Percentiles rank a stretch among this genome's conserved stretches.
Evolutionary conservation across 2,113 vertebrate genomes (phyloP).

Genomic region (Cheirogaleus medius): DNA sequence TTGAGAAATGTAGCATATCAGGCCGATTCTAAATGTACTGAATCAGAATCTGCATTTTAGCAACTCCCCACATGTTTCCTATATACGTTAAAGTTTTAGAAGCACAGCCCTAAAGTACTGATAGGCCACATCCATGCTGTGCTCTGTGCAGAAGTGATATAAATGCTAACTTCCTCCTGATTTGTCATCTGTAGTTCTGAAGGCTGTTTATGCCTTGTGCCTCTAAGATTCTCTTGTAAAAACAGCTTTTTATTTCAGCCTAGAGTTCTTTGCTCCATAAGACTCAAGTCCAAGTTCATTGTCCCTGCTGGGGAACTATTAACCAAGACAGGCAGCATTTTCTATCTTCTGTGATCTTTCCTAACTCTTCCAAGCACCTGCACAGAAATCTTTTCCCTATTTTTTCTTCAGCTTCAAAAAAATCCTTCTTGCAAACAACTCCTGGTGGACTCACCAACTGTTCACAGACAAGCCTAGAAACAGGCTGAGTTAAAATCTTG

Average conservation of each 20-base stretch:
- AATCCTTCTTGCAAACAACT: background rate
- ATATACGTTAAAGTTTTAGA: background rate
- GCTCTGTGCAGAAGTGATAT: background rate
- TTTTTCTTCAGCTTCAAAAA: background rate
- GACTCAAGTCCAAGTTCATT: background rate
- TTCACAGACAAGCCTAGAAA: background rate
- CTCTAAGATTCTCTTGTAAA: background rate
- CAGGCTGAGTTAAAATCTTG: background rate
- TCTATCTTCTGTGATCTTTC: background rate
- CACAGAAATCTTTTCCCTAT: background rate
- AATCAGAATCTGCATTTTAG: background rate
- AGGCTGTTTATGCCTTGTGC: background rate
- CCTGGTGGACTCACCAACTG: background rate
- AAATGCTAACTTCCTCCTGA: background rate
- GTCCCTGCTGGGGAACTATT: background rate
- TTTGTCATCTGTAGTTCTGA: constrained; percentile 3
- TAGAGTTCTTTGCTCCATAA: background rate
- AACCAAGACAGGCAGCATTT: background rate
- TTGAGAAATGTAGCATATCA: background rate
- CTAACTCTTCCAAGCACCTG: background rate
- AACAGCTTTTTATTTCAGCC: background rate
- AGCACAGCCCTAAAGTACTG: background rate
- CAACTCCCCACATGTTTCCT: background rate
- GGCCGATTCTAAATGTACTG: background rate
- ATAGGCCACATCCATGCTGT: background rate